These are phyloP conservation scores for Apodemia mormo DNA, from an alignment of 2,888 invertebrate species.

Conservation along the genomic window DNA sequence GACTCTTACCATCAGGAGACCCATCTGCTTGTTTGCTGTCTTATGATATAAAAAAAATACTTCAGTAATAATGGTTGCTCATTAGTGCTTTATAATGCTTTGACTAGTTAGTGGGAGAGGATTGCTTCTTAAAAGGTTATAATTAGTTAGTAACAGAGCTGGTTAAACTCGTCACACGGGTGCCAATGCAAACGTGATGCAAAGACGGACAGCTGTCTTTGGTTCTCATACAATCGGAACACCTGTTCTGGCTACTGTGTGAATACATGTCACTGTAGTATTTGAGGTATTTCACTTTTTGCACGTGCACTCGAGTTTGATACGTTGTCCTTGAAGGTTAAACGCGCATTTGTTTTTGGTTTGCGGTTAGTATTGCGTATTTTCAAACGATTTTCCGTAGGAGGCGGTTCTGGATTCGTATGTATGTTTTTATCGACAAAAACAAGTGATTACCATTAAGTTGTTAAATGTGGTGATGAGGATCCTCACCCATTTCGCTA, in stretches of 20 bases:
- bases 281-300: conserved; percentile 6
- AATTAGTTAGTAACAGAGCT: conserved; percentile 33
- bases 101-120: not conserved
- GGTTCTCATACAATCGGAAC: conserved; percentile 25
- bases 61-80: not conserved
- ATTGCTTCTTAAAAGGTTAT: not conserved
- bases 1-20: no score
- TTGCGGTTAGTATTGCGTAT: no score
- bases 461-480: no score
- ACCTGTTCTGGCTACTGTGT: conserved; percentile 2
- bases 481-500: no score
- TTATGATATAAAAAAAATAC: no score
- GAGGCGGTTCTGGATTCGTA: no score
- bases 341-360: not conserved
- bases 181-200: conserved; percentile 22
- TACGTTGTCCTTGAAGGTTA: not conserved
- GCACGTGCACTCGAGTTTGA: not conserved
- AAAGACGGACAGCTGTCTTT: conserved; percentile 35
- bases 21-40: no score
- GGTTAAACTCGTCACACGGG: conserved; percentile 26
- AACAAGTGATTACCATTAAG: no score
- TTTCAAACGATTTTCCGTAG: no score
- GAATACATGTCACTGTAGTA: not conserved
- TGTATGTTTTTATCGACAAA: no score
- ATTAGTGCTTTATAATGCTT: not conserved